Conservation (phyloP, 2,888 invertebrate genomes). For the Sclerodermus sp. region DNA sequence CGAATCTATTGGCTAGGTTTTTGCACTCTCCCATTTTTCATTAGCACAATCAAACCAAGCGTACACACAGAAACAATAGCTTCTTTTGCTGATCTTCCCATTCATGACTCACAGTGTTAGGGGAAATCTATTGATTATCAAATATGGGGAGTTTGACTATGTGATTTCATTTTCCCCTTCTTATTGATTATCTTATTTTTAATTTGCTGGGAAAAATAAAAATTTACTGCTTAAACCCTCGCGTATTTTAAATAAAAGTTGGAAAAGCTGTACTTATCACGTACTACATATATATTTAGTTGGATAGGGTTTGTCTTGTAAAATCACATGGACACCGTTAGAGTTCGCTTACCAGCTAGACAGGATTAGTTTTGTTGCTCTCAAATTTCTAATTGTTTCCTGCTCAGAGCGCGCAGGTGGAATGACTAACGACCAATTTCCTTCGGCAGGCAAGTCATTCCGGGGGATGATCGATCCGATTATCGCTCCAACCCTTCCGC, state of each 20-base stretch:
- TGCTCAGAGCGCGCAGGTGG: slow-evolving; percentile 17
- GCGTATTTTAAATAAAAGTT: no score
- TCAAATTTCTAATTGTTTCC: slow-evolving; percentile 29
- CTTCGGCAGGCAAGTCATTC: slow-evolving; percentile 26
- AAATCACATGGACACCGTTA: neutral
- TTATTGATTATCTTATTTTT: neutral
- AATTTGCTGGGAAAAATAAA: neutral
- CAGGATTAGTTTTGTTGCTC: slow-evolving; percentile 22
- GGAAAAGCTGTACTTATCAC: neutral
- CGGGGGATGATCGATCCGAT: slow-evolving; percentile 24
- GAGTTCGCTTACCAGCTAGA: neutral
- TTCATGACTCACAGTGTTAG: slow-evolving; percentile 16
- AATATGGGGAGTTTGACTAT: neutral
- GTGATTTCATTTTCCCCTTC: neutral
- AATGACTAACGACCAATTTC: slow-evolving; percentile 37
- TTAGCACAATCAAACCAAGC: slow-evolving; percentile 39
- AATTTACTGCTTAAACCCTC: no score
- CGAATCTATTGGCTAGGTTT: slow-evolving; percentile 27
- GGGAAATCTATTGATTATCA: slow-evolving; percentile 29
- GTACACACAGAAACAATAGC: slow-evolving; percentile 35
- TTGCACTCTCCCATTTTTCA: slow-evolving; percentile 44
- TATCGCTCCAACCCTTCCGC: slow-evolving; percentile 20
- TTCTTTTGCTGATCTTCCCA: slow-evolving; percentile 25
- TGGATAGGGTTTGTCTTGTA: no score
- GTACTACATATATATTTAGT: no score